phyloP scores from a whole-genome alignment of 2,113 vertebrate genomes.

The Pithys albifrons region DNA sequence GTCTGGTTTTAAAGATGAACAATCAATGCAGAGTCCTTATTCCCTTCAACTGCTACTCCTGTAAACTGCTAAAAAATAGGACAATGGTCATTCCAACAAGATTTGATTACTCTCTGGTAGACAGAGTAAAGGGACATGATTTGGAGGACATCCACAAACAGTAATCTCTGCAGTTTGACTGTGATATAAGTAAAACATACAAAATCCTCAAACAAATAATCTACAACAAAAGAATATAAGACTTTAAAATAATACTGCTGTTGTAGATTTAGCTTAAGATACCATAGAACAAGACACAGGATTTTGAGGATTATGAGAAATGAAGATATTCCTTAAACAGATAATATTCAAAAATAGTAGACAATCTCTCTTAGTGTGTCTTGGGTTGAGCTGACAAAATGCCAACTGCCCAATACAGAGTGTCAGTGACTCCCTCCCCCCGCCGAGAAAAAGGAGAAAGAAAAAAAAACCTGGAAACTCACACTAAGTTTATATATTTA shows the following conservation, averaged over 20 bases:
- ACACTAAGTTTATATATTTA: too few relatives aligned
- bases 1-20: not conserved
- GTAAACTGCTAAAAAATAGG: not conserved
- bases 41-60: not conserved
- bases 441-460: too few relatives aligned
- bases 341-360: not conserved
- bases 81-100: not conserved
- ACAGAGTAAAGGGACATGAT: not conserved
- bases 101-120: not conserved
- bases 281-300: not conserved
- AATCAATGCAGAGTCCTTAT: not conserved
- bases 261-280: not conserved
- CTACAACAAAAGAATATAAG: not conserved
- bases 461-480: too few relatives aligned
- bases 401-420: too few relatives aligned
- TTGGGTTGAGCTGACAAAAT: too few relatives aligned
- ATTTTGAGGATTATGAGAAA: not conserved
- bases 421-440: too few relatives aligned
- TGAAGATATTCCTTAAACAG: not conserved
- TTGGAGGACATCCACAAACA: not conserved
- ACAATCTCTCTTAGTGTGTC: not conserved
- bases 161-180: not conserved
- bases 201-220: slow-evolving; percentile 13
- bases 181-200: not conserved
- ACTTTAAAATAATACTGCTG: not conserved